Conservation (phyloP, 2,113 vertebrate genomes). For the Pseudopodoces humilis region DNA sequence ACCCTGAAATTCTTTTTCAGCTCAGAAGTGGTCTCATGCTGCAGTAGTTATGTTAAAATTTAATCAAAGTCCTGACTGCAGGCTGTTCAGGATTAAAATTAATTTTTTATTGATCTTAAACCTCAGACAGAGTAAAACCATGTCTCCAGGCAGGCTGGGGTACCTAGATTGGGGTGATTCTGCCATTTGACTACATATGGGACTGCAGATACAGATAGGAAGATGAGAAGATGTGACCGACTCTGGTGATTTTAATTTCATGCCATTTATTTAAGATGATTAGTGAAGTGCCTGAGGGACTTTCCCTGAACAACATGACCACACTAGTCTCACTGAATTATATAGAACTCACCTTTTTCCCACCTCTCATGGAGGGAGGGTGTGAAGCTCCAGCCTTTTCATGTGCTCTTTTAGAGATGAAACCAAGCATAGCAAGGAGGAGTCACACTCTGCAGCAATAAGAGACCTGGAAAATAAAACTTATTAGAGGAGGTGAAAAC, state of each 20-base stretch:
- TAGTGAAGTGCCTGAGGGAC: neutral
- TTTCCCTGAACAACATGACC: neutral
- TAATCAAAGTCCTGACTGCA: neutral
- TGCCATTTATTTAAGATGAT: neutral
- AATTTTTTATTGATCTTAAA: neutral
- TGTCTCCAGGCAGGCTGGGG: neutral
- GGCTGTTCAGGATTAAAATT: neutral
- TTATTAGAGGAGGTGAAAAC: neutral
- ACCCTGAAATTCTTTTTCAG: neutral
- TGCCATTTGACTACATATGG: neutral
- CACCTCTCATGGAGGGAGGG: neutral
- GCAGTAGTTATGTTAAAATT: rapidly evolving
- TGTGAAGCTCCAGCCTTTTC: neutral
- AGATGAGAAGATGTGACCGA: neutral
- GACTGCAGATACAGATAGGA: neutral
- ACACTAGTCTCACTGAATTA: neutral
- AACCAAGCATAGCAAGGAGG: neutral
- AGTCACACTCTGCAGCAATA: neutral
- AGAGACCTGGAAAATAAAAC: neutral
- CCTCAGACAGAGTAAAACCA: neutral
- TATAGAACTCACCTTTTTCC: neutral
- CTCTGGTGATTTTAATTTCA: neutral
- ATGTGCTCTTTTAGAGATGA: neutral
- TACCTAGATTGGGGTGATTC: neutral
- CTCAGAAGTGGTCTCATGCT: neutral